Percentiles rank a stretch among this genome's conserved stretches.
Conservation (phyloP, 30 jellyfish, hydroid and myxozoan species). For the Catostylus mosaicus region DNA sequence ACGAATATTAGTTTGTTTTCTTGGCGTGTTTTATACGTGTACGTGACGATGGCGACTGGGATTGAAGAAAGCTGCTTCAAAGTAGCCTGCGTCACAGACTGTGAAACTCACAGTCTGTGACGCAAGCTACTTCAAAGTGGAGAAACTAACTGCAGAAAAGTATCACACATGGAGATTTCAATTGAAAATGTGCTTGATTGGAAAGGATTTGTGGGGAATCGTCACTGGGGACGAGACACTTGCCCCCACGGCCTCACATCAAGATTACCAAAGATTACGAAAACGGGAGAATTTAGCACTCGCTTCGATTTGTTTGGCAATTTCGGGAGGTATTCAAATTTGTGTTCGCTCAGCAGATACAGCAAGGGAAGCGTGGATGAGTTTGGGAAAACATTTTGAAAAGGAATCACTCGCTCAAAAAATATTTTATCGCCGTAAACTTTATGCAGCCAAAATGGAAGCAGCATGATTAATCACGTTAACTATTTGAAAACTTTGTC, state of each 20-base stretch:
- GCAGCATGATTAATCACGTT: conserved; percentile 31
- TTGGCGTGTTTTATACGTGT: background rate
- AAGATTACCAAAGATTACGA: background rate
- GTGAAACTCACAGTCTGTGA: too few species aligned
- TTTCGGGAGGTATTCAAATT: background rate
- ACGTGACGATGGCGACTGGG: background rate
- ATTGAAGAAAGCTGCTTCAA: conserved; percentile 11
- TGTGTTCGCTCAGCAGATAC: conserved; percentile 30
- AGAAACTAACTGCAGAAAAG: conserved; percentile 21
- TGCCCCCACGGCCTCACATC: conserved; percentile 20
- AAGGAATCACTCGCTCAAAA: conserved; percentile 29
- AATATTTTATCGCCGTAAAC: conserved; percentile 42
- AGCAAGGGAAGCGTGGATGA: conserved; percentile 38
- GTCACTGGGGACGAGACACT: conserved; percentile 54
- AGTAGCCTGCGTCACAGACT: too few species aligned
- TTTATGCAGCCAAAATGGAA: conserved; percentile 17
- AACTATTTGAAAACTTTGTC: conserved; percentile 15
- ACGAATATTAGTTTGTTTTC: background rate
- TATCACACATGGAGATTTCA: conserved; percentile 42
- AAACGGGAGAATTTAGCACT: conserved; percentile 36
- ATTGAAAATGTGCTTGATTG: conserved; percentile 52
- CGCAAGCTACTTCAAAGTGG: too few species aligned
- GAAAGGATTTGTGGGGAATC: conserved; percentile 49
- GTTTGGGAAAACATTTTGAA: conserved; percentile 35
- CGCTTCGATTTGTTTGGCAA: conserved; percentile 47